phyloP scores from a whole-genome alignment of 2,113 vertebrate genomes.

The Phyllostomus hastatus region DNA sequence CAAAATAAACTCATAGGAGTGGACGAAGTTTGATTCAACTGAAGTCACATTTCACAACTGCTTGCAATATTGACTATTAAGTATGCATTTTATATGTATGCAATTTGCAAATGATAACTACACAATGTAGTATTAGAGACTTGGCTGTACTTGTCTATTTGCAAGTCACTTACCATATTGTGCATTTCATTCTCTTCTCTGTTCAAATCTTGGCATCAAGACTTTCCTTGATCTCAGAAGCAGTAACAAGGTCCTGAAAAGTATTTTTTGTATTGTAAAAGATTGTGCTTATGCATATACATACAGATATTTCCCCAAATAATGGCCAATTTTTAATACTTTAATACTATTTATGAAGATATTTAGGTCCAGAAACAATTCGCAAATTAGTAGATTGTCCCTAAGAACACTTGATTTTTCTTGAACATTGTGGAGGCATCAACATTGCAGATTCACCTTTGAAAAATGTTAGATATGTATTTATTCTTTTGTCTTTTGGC shows the following conservation, averaged over 20 bases:
- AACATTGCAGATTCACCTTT: slow-evolving; percentile 17
- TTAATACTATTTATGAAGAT: not conserved
- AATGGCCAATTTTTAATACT: not conserved
- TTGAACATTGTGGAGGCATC: not conserved
- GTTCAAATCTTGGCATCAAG: not conserved
- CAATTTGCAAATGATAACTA: not conserved
- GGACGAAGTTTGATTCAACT: not conserved
- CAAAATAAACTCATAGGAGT: not conserved
- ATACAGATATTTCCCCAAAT: not conserved
- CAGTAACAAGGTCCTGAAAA: slow-evolving; percentile 9
- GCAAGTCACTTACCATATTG: not conserved
- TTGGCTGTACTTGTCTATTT: not conserved
- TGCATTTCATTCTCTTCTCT: not conserved
- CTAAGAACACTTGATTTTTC: not conserved
- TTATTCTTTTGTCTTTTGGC: slow-evolving; percentile 8
- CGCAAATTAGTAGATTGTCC: not conserved
- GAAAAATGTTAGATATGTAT: slow-evolving; percentile 5
- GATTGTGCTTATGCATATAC: fast-evolving
- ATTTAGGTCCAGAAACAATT: not conserved
- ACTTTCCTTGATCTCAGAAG: not conserved
- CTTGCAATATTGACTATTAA: not conserved
- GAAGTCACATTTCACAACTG: not conserved
- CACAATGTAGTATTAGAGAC: not conserved
- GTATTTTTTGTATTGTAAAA: not conserved
- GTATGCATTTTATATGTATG: not conserved